These are phyloP conservation scores for Chrysodeixis includens DNA, from an alignment of 2,888 invertebrate species.

Conservation along the genomic window DNA sequence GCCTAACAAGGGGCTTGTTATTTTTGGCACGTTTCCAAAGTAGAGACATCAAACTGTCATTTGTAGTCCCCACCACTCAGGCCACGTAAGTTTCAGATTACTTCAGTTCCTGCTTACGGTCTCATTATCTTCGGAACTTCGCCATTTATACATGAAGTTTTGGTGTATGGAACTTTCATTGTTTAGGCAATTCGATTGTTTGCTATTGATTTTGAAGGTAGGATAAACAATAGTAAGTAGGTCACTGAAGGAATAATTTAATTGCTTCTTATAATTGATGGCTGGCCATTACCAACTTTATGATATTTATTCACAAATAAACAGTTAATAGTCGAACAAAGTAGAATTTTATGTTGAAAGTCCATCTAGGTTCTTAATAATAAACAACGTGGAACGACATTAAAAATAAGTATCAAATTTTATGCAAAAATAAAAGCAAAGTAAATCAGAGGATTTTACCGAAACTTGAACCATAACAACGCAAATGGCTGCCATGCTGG, in stretches of 20 bases:
- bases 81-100: constrained; percentile 52
- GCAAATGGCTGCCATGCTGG: constrained; percentile 86
- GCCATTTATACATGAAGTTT: constrained; percentile 27
- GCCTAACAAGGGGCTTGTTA: constrained; percentile 48
- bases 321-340: background rate
- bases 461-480: constrained; percentile 88
- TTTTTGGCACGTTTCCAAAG: constrained; percentile 57
- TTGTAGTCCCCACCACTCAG: constrained; percentile 45
- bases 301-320: too few relatives aligned
- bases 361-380: background rate
- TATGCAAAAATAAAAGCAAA: constrained; percentile 52
- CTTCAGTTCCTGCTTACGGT: constrained; percentile 33
- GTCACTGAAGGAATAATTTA: too few relatives aligned
- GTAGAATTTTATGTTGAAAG: background rate
- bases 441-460: constrained; percentile 70
- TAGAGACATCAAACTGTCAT: constrained; percentile 58
- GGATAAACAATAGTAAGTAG: background rate
- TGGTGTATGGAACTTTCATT: constrained; percentile 11
- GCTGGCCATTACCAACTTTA: background rate
- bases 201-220: constrained; percentile 6
- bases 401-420: constrained; percentile 22
- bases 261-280: background rate
- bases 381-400: background rate
- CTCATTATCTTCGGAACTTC: constrained; percentile 48
- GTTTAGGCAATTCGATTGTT: constrained; percentile 9